Percentiles rank a stretch among this genome's conserved stretches.
These are phyloP conservation scores for Melanotaenia maccullochi DNA, from an alignment of 2,797 vertebrate genomes.

Conservation along the genomic window DNA sequence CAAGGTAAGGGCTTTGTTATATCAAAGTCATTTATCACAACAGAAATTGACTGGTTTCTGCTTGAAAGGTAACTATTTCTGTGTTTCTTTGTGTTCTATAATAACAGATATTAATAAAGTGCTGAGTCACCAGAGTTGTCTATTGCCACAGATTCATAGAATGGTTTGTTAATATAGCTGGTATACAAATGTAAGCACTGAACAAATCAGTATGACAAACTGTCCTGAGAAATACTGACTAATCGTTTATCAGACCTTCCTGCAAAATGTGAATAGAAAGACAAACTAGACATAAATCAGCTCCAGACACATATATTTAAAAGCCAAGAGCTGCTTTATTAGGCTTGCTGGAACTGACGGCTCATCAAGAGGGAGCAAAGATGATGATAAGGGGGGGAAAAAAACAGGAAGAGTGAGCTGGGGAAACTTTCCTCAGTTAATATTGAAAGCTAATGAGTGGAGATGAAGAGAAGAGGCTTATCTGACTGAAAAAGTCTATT, in stretches of 20 bases:
- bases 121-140: not conserved
- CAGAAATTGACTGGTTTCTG: not conserved
- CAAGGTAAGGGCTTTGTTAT: not conserved
- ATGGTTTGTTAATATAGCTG: slow-evolving; percentile 16
- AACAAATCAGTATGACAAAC: slow-evolving; percentile 34
- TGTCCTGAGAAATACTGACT: slow-evolving; percentile 51
- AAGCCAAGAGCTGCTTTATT: slow-evolving; percentile 35
- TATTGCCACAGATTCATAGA: slow-evolving; percentile 17
- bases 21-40: not conserved
- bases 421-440: slow-evolving; percentile 54
- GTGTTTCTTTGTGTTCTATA: not conserved
- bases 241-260: slow-evolving; percentile 37
- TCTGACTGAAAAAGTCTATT: slow-evolving; percentile 57
- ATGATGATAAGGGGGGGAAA: not conserved
- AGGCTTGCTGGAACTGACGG: slow-evolving; percentile 28
- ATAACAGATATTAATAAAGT: not conserved
- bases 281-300: slow-evolving; percentile 34
- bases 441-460: slow-evolving; percentile 46
- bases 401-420: slow-evolving; percentile 3
- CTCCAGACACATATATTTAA: slow-evolving; percentile 27
- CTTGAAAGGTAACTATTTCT: not conserved
- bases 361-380: slow-evolving; percentile 12
- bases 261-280: slow-evolving; percentile 35
- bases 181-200: slow-evolving; percentile 47
- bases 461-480: slow-evolving; percentile 30